Conservation (phyloP, 2,113 vertebrate species). For the Pluvialis apricaria region DNA sequence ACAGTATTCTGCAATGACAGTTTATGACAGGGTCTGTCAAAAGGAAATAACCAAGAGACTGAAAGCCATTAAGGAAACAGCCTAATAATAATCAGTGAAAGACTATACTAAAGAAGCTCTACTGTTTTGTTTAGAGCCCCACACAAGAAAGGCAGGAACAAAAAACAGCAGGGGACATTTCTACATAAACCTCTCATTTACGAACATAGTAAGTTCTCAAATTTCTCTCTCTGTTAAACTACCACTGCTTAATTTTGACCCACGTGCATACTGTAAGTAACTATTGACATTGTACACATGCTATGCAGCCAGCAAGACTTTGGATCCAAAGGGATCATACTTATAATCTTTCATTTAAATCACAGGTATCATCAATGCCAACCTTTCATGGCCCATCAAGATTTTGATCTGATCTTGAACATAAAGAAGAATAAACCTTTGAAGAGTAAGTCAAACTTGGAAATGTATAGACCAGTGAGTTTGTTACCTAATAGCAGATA, state of each 20-base stretch:
- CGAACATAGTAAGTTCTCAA: not conserved
- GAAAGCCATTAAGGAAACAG: not conserved
- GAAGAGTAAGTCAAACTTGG: not conserved
- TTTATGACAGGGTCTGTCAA: not conserved
- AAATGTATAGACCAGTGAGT: not conserved
- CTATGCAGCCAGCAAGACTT: not conserved
- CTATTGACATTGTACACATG: not conserved
- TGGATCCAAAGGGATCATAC: not conserved
- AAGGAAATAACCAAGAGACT: not conserved
- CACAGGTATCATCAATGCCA: not conserved
- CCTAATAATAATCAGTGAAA: not conserved
- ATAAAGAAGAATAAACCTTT: not conserved
- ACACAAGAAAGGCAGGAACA: not conserved
- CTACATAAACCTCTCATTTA: not conserved
- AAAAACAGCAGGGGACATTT: not conserved
- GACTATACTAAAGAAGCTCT: not conserved
- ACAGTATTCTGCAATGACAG: not conserved
- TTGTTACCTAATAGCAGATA: not conserved
- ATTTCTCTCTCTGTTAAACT: not conserved
- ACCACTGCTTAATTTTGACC: not conserved
- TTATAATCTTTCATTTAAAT: not conserved
- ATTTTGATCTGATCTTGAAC: not conserved
- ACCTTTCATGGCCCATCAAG: not conserved
- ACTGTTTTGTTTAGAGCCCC: not conserved
- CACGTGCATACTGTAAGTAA: not conserved